phyloP scores from a whole-genome alignment of 2,113 vertebrate species.

The Pangasianodon gigas region DNA sequence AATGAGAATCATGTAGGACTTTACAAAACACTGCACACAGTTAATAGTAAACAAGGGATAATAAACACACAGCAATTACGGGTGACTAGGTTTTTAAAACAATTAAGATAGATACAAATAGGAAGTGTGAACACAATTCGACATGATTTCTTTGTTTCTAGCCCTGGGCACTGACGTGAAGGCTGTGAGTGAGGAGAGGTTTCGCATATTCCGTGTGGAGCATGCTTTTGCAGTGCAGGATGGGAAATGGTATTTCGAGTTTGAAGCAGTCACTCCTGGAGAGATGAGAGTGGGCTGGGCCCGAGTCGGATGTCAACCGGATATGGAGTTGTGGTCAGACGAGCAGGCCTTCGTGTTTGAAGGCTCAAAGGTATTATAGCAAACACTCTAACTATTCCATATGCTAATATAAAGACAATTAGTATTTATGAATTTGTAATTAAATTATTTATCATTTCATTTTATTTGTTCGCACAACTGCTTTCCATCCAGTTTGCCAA shows the following conservation, averaged over 20 bases:
- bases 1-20: background rate
- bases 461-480: background rate
- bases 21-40: background rate
- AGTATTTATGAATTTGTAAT: background rate
- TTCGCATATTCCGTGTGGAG: conserved; percentile 89
- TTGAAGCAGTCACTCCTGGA: conserved; percentile 84
- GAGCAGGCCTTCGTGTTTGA: conserved; percentile 88
- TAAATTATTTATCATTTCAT: background rate
- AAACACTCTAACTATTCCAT: background rate
- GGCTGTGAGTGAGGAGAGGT: conserved; percentile 74
- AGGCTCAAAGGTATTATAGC: conserved; percentile 84
- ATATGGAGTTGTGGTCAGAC: conserved; percentile 88
- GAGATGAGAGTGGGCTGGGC: conserved; percentile 93
- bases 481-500: background rate
- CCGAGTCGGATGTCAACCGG: conserved; percentile 77
- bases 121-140: background rate
- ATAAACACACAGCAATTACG: background rate
- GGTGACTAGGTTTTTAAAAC: no score
- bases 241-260: conserved; percentile 97
- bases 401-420: background rate
- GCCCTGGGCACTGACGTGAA: conserved; percentile 64
- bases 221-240: conserved; percentile 83
- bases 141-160: conserved; percentile 47
- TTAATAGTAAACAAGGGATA: background rate
- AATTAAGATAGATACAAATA: background rate